These are phyloP conservation scores for Drosophila trichaetosa DNA, from an alignment of 2,888 invertebrate genomes.

Conservation along the genomic window DNA sequence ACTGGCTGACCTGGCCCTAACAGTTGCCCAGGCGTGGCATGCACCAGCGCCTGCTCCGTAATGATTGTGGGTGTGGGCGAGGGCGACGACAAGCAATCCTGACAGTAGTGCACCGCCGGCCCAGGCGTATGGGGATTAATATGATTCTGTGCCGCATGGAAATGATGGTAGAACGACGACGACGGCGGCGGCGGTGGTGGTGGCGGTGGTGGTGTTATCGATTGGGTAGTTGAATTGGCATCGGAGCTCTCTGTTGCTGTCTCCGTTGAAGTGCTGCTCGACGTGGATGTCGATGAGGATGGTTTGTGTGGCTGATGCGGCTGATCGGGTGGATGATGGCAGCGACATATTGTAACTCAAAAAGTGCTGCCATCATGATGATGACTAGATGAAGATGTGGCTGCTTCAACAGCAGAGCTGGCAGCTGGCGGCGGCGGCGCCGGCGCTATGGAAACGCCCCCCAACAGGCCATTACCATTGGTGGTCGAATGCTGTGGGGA, in stretches of 20 bases:
- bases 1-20: conserved; percentile 30
- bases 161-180: conserved; percentile 42
- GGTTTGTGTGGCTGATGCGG: conserved; percentile 75
- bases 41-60: conserved; percentile 79
- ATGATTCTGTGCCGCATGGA: conserved; percentile 38
- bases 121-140: conserved; percentile 39
- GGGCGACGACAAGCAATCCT: conserved; percentile 75
- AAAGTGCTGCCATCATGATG: conserved; percentile 83
- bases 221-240: conserved; percentile 66
- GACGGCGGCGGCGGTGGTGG: conserved; percentile 56
- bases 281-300: conserved; percentile 70
- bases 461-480: conserved; percentile 44
- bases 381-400: conserved; percentile 60
- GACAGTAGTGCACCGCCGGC: conserved; percentile 62
- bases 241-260: conserved; percentile 63
- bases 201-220: conserved; percentile 61
- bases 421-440: conserved; percentile 5
- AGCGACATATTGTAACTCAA: conserved; percentile 84
- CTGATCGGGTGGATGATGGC: conserved; percentile 80
- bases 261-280: conserved; percentile 61
- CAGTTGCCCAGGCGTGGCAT: conserved; percentile 58
- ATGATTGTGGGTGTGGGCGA: conserved; percentile 79
- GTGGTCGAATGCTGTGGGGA: conserved; percentile 71
- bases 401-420: conserved; percentile 48
- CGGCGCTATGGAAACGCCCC: conserved; percentile 18